Percentiles rank a stretch among this genome's conserved stretches.
Evolutionary conservation across 2,113 vertebrate genomes (phyloP).

Genomic region (Pseudonaja textilis): DNA sequence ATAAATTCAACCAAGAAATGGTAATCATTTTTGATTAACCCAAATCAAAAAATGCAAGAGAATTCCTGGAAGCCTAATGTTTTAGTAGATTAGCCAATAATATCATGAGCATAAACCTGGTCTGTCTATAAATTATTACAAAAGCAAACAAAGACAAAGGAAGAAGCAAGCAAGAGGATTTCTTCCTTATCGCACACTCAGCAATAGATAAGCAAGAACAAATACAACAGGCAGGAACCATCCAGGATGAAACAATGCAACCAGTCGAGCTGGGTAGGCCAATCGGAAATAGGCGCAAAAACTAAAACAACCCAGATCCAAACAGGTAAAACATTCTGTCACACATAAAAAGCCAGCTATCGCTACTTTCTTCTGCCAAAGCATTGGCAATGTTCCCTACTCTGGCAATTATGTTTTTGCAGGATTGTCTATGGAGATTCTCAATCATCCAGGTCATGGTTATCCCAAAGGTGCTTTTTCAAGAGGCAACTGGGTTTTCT

Average conservation of each 20-base stretch:
- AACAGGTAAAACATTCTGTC: not conserved
- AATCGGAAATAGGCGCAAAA: not conserved
- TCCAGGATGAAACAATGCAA: not conserved
- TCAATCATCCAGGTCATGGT: too few species aligned
- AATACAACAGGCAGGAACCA: not conserved
- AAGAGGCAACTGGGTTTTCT: too few species aligned
- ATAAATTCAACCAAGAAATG: not conserved
- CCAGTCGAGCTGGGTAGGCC: too few species aligned
- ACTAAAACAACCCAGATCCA: not conserved
- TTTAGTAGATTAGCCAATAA: not conserved
- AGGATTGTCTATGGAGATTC: not conserved
- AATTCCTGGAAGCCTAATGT: not conserved
- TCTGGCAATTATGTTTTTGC: not conserved
- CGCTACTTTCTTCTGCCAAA: not conserved
- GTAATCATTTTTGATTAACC: not conserved
- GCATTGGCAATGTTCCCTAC: not conserved
- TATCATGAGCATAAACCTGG: not conserved
- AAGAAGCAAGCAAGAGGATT: not conserved
- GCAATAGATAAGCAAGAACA: not conserved
- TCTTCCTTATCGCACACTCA: not conserved
- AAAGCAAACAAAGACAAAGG: not conserved
- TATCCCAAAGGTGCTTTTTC: too few species aligned
- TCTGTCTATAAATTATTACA: not conserved
- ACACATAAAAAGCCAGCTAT: not conserved
- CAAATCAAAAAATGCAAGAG: not conserved